Base-by-base conservation (phyloP, 2,113 vertebrate species). In the Neogobius melanostomus region DNA sequence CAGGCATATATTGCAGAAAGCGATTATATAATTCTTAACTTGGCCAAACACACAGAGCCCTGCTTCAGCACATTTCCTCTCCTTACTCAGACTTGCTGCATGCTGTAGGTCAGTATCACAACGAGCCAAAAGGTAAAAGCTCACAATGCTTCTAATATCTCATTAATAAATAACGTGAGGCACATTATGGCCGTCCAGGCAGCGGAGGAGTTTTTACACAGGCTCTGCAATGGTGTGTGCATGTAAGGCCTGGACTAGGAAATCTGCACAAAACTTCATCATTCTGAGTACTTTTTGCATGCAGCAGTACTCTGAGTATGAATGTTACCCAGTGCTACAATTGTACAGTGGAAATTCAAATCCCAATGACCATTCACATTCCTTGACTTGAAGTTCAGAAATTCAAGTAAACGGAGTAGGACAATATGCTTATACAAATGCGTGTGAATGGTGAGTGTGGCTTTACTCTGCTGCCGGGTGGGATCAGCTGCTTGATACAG, bases 141-240 rank as follows among this genome's bases (percentile, higher is more conserved):
- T 47, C 46, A 42, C 11, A 14, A 21, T 42, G 56, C 56, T 42
- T 42, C 56, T 59, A 42, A 59, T 42, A 15, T 42, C 28, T 59
- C 56, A 59, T 59, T 14, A 59, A 59, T 59, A 59, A 59, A 59
- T 59, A 42, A 59, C 56, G 42, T 10, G 11, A 15, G 12, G 56
- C 1, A 59, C 56, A 59, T 59, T 59, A 59, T 59, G 11, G 11
- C 28, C 2, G 56, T 59, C 21, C 56, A 14, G 28, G 8, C 11
- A 28, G 28, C 28, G 12, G 54, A 36, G 54, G 11, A 42, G 56
- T 14, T 1, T 14, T 59, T 28, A 42, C 11, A 21, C 11, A 59
- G 28, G 11, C 12, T 12, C 56, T 2, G 28, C 7, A 5, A 11
- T 47, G 7, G 7, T 47, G 46, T 3, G 7, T 8, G 7, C 7